phyloP scores from a whole-genome alignment of 2,113 vertebrate genomes.

The Lagopus muta region DNA sequence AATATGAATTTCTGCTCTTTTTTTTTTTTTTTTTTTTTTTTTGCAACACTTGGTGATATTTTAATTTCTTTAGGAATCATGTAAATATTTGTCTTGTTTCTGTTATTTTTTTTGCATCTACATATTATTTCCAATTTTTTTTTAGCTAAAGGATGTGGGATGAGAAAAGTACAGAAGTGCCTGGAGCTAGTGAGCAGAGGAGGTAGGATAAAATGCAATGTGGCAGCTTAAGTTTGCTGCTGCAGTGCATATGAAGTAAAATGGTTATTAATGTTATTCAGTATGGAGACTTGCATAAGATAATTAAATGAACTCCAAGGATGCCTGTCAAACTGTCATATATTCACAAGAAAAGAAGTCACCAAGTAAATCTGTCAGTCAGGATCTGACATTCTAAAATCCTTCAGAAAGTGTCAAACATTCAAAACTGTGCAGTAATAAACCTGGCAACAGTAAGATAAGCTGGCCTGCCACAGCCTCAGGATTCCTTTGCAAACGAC shows the following conservation, averaged over 20 bases:
- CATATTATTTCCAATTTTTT: neutral
- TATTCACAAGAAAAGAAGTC: neutral
- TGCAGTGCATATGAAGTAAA: neutral
- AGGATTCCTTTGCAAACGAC: conserved; percentile 19
- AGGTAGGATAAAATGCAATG: neutral
- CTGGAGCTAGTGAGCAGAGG: fast-evolving
- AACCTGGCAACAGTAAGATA: conserved; percentile 34
- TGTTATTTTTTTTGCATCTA: neutral
- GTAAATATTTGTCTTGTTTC: neutral
- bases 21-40: too few species aligned
- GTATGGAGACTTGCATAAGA: conserved; percentile 29
- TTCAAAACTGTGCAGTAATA: conserved; percentile 54
- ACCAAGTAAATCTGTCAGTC: conserved; percentile 36
- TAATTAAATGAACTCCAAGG: conserved; percentile 34
- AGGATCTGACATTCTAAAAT: conserved; percentile 53
- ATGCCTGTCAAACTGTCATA: conserved; percentile 55
- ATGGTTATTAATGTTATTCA: conserved; percentile 36
- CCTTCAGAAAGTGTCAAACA: conserved; percentile 47
- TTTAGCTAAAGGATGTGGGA: neutral
- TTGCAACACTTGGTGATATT: neutral
- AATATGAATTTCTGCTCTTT: neutral
- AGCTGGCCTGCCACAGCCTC: neutral
- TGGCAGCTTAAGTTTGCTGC: conserved; percentile 41
- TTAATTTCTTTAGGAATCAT: neutral
- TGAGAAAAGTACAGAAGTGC: neutral